Conservation (phyloP, 2,113 vertebrate species). For the Lagopus leucura region DNA sequence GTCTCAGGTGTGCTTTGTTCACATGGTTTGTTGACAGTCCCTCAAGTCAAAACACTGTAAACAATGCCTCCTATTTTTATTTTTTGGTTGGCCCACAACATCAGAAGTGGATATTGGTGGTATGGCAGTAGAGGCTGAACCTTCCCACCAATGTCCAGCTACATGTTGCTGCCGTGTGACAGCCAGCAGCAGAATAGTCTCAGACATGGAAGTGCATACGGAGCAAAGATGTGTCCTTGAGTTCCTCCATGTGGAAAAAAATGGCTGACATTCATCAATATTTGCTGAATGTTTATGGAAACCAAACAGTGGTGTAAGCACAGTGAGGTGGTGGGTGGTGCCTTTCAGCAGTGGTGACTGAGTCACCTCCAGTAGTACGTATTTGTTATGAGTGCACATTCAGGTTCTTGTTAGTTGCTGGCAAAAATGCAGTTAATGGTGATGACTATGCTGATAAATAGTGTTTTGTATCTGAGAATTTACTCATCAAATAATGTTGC, state of each 20-base stretch:
- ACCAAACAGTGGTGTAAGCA: neutral
- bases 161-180: neutral
- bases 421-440: neutral
- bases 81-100: neutral
- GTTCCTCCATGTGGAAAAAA: neutral
- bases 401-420: neutral
- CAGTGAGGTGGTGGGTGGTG: neutral
- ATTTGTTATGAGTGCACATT: neutral
- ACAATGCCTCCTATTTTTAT: neutral
- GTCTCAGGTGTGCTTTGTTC: neutral
- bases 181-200: neutral
- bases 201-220: neutral
- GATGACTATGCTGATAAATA: neutral
- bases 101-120: neutral
- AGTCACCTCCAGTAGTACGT: neutral
- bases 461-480: neutral
- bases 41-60: neutral
- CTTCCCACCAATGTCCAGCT: neutral
- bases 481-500: no score
- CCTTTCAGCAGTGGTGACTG: neutral
- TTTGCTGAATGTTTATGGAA: neutral
- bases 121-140: neutral
- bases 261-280: neutral
- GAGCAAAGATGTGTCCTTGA: neutral
- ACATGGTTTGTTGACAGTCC: neutral